phyloP scores from a whole-genome alignment of 2,888 invertebrate genomes.

The Poecilobothrus nobilitatus region DNA sequence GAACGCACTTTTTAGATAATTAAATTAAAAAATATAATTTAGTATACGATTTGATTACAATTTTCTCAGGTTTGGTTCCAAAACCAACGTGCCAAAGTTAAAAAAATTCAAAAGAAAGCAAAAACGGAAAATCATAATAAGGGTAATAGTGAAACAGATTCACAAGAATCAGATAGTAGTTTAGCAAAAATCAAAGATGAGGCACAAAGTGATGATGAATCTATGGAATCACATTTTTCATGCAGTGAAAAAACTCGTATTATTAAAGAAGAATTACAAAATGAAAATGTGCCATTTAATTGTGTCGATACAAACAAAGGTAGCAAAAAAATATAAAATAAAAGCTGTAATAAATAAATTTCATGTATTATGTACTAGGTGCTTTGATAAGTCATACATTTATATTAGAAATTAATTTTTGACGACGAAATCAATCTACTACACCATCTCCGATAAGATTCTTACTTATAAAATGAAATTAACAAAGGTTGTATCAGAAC shows the following conservation, averaged over 20 bases:
- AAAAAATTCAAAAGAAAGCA: slow-evolving; percentile 58
- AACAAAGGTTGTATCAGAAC: no score
- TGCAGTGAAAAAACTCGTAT: slow-evolving; percentile 31
- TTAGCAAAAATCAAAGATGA: slow-evolving; percentile 53
- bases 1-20: no score
- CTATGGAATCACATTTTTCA: slow-evolving; percentile 38
- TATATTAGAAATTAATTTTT: background rate
- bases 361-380: background rate
- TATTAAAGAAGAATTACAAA: slow-evolving; percentile 37
- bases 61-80: slow-evolving; percentile 53
- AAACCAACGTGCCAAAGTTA: slow-evolving; percentile 58
- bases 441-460: no score
- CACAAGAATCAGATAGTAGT: slow-evolving; percentile 47
- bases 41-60: no score
- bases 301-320: slow-evolving; percentile 43
- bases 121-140: slow-evolving; percentile 48
- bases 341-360: slow-evolving; percentile 12
- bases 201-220: slow-evolving; percentile 50
- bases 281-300: slow-evolving; percentile 37
- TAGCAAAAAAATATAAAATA: no score
- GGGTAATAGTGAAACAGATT: slow-evolving; percentile 43
- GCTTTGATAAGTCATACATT: background rate
- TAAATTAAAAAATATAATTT: no score
- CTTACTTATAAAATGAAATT: no score
- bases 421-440: no score